Evolutionary conservation across 2,888 invertebrate genomes (phyloP), one percentile per base, ranked within the genome.

Genomic region (Margaritifera margaritifera): DNA sequence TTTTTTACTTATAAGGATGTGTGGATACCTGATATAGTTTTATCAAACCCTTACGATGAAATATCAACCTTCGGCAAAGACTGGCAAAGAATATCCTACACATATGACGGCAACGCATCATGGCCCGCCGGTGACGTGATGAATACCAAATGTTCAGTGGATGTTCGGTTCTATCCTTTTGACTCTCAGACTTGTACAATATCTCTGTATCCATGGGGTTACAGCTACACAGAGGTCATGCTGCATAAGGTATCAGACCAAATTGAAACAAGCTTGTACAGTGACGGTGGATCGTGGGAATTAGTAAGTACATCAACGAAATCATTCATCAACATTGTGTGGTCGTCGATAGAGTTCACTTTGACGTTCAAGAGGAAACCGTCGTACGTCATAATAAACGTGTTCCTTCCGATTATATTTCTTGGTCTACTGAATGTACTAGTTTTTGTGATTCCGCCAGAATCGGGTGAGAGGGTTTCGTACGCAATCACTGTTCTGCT

Each of bases 401-500:
- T 78, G 51, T 65, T 78, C 1, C 59, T 78, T 5, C 80, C 78
- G 18, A 77, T 78, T n/a, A 25, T n/a, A 25, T 78, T 78, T 56
- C 73, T 78, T 58, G 72, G 71, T 11, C 50, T 76, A 51, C 62
- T 80, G 19, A 78, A 77, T 56, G 71, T 72, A 15, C 60, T 80
- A 42, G 74, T 77, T 11, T 79, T 79, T 59, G n/a, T 70, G 4
- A 20, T 79, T 8, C 77, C 77, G 20, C 61, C 73, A 20, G 72
- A 72, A 5, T 76, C 76, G 2, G 79, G 79, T 24, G 77, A 79
- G 63, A 59, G 79, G 1, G 71, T 79, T 19, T 75, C 75, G 0
- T 79, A 66, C 24, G 71, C 75, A 19, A 75, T 77, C 15, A 79
- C 79, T 4, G 79, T 77, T 24, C 72, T 79, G 18, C 72, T 79